Base-by-base conservation (phyloP, 2,797 vertebrate genomes). In the Sarcoramphus papa region DNA sequence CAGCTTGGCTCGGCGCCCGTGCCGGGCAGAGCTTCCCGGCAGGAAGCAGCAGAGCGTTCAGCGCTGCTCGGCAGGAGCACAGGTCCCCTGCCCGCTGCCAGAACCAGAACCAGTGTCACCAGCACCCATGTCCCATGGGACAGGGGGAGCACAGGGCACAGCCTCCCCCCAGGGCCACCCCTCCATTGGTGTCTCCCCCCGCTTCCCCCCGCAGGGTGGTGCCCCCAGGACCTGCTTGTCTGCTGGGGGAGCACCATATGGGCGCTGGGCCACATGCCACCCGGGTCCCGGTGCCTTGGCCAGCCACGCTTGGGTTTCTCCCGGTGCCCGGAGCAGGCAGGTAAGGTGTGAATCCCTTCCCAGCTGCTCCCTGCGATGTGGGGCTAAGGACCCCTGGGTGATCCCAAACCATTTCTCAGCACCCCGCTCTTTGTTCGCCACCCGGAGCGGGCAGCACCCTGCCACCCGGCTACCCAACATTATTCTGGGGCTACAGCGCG, bases 41-140 rank as follows among this genome's bases (percentile, higher is more conserved):
- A 60, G 73, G 45, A 54, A 60, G 21, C 37, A 4, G 25, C 72
- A 62, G n/a, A 22, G n/a, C 8, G 3, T 41, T 31, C 64, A 25
- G 63, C 54, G 45, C 63, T 0, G 5, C 62, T 48, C 1, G 2
- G 25, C 7, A 30, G 28, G 54, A 81, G 70, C 14, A 75, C 7
- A 3, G 28, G 24, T 54, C 37, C 64, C 35, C 59, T 77, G 64
- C 83, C 60, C 3, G 0, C 54, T 81, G 60, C 67, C 64, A 8
- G 12, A 41, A 28, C 41, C 64, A 91, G 28, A 57, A 8, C 30
- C 48, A 63, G 65, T 77, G 59, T 54, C 85, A 47, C 56, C 73
- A 86, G 64, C 1, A 3, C 30, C 53, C 35, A 2, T 0, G 0
- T 40, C 45, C 74, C 4, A 0, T 33, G 85, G 35, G 40, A 85